phyloP scores from a whole-genome alignment of 2,113 vertebrate species.

The Phalacrocorax aristotelis region DNA sequence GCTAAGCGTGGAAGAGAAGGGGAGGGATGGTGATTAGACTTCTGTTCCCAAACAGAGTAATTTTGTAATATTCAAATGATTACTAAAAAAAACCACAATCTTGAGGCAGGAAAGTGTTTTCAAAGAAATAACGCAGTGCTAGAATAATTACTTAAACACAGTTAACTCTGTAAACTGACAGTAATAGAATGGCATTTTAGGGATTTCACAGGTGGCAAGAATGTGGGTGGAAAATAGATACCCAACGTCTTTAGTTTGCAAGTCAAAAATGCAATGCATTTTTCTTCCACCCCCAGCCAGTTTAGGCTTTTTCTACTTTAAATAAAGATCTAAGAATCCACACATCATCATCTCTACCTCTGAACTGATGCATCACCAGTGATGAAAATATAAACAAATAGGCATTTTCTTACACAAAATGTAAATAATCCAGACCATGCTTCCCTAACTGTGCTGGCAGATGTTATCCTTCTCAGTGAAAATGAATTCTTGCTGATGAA shows the following conservation, averaged over 20 bases:
- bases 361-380: not conserved
- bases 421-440: not conserved
- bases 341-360: not conserved
- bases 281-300: not conserved
- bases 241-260: not conserved
- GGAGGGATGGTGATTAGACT: not conserved
- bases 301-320: not conserved
- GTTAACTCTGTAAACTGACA: not conserved
- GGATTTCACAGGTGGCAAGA: constrained; percentile 10
- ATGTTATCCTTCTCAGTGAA: not conserved
- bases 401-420: not conserved
- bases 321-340: not conserved
- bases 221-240: not conserved
- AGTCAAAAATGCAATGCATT: not conserved
- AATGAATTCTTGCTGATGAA: not conserved
- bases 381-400: not conserved
- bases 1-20: not conserved
- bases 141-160: not conserved
- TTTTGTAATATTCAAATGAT: not conserved
- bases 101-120: not conserved
- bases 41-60: not conserved
- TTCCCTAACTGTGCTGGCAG: not conserved
- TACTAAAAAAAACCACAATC: not conserved
- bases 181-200: not conserved
- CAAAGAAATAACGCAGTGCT: not conserved